Base-by-base conservation (phyloP, 2,888 invertebrate genomes). In the Xestobium rufovillosum region DNA sequence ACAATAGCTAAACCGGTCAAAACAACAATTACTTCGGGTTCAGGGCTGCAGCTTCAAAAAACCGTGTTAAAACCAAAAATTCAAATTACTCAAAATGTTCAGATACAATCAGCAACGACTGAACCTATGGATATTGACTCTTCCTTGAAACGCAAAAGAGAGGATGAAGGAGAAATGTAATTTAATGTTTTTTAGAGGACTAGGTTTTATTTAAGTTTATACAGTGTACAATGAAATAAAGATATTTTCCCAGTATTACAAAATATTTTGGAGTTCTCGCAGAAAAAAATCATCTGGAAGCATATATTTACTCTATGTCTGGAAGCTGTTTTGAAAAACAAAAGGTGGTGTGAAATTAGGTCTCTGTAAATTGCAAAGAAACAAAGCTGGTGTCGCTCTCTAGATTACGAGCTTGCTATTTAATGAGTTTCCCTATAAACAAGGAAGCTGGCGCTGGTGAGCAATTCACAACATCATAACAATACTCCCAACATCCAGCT, bases 1-100 rank as follows among this genome's bases (percentile, higher is more conserved):
- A 75, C 78, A 13, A 76, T 83, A 47, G 83, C 86, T 1, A 86
- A 86, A 56, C 83, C 86, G 15, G 76, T 84, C 4, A 42, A 39
- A 36, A 39, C 39, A 11, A 34, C 31, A 25, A 40, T 30, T 8
- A 49, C 56, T 10, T 47, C 47, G 27, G 79, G 81, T 43, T 63
- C 67, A 39, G 73, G 73, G 28, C 73, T 76, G 6, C 45, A 51
- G 25, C 57, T 53, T 19, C 55, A 54, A 31, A 65, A 63, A 46
- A 60, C 63, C 1, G 50, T 61, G 25, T 40, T 61, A 8, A 66
- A 66, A 48, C 64, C 65, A 3, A 66, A 66, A 52, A 63, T 65
- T 39, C 63, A 65, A 42, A 59, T 65, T 27, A 58, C 56, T 3
- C 63, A 63, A 45, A 63, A 60, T 49, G 48, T 59, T 3, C 57